Base-by-base conservation (phyloP, 1,140 invertebrate species). In the Arion vulgaris region DNA sequence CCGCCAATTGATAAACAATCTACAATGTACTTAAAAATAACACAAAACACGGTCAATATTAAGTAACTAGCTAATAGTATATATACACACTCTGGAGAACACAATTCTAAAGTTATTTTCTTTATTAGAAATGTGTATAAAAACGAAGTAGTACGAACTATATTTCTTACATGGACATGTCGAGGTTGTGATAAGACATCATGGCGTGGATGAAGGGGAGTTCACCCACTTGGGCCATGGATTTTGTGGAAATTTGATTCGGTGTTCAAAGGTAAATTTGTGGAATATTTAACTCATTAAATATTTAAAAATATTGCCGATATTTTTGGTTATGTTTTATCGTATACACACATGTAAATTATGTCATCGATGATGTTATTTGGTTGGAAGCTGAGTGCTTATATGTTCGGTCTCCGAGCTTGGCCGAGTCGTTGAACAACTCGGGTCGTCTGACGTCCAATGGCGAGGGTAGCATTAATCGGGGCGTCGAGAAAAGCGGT, bases 161-260 rank as follows among this genome's bases (percentile, higher is more conserved):
- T 49, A 69, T 81, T 73, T 81, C 39, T 74, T 38, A 32, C 80
- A 62, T 34, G 49, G 9, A n/a, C 49, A 74, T 53, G 0, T n/a
- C 23, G 19, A 74, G 62, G 71, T 38, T 53, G 80, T 74, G 36
- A 73, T 28, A 81, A 74, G 80, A 73, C 71, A 81, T 74, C 80
- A 81, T 81, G 80, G 80, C 80, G 80, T 81, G 80, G 80, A 81
- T 38, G 71, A 69, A 81, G 80, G 80, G 80, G 80, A 81, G 80
- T 81, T 81, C 80, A 81, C 80, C 80, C 80, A 74, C 71, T 81
- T 81, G 53, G 41, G 80, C 80, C 80, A 81, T 81, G 80, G 71
- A 73, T 53, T 79, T 68, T 79, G 36, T 41, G 57, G 51, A 49
- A 66, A 34, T 36, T 62, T 79, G 57, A 79, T 39, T 62, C 57